These are phyloP conservation scores for Platichthys flesus DNA, from an alignment of 2,113 vertebrate genomes.

Conservation along the genomic window DNA sequence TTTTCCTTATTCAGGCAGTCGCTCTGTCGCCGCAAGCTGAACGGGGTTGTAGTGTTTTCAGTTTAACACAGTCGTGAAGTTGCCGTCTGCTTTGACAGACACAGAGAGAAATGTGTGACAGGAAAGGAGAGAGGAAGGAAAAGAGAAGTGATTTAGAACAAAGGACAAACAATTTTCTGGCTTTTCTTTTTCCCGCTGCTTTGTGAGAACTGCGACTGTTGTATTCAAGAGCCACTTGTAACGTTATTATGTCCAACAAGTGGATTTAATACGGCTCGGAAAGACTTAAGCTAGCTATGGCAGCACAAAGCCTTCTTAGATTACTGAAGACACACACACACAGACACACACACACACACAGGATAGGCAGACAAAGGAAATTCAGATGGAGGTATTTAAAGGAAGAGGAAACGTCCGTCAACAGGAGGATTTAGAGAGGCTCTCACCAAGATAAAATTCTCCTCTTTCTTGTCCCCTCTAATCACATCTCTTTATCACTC, in stretches of 20 bases:
- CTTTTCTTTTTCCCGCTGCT: constrained; percentile 26
- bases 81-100: constrained; percentile 6
- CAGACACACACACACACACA: constrained; percentile 19
- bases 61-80: not conserved
- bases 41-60: constrained; percentile 26
- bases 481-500: constrained; percentile 55
- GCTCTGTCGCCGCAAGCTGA: not conserved
- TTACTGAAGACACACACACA: constrained; percentile 36
- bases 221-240: constrained; percentile 63
- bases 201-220: constrained; percentile 15
- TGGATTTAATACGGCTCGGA: constrained; percentile 65
- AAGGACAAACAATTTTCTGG: constrained; percentile 17
- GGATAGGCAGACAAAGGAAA: constrained; percentile 52
- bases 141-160: constrained; percentile 18
- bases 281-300: constrained; percentile 59
- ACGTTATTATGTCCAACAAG: constrained; percentile 68
- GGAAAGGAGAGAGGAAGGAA: not conserved
- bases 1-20: constrained; percentile 16
- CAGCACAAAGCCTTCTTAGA: constrained; percentile 68
- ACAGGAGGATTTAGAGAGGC: constrained; percentile 62
- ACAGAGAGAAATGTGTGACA: not conserved
- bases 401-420: constrained; percentile 73
- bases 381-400: constrained; percentile 68
- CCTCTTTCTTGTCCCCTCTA: constrained; percentile 47
- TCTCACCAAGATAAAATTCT: constrained; percentile 62